A percentile compares a stretch with the other conserved stretches of the same genome.
These are phyloP conservation scores for Drosophila flavopinicola DNA, from an alignment of 2,888 invertebrate genomes.

Conservation along the genomic window DNA sequence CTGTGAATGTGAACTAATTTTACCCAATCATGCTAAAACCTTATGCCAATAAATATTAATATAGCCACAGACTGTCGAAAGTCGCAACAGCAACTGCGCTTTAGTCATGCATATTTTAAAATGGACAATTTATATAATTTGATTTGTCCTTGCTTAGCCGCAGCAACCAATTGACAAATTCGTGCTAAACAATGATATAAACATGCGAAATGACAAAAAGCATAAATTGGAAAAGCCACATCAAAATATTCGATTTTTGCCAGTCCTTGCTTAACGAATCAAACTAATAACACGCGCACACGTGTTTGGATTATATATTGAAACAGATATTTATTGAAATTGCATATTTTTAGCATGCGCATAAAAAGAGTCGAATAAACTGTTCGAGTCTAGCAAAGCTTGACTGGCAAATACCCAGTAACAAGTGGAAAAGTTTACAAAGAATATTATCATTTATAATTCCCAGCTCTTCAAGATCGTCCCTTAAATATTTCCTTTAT, in stretches of 20 bases:
- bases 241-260: conserved; percentile 6
- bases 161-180: conserved; percentile 9
- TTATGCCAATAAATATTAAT: not conserved
- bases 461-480: not conserved
- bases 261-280: conserved; percentile 12
- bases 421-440: too few species aligned
- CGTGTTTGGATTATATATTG: conserved; percentile 29
- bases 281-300: conserved; percentile 8
- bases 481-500: not conserved
- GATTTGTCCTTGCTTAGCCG: not conserved
- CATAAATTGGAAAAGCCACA: conserved; percentile 7
- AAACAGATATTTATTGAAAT: not conserved
- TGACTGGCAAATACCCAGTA: not conserved
- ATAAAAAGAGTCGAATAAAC: conserved; percentile 1
- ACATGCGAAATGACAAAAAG: conserved; percentile 13
- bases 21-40: conserved; percentile 12
- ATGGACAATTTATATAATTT: not conserved
- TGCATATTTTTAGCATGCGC: conserved; percentile 20
- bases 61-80: too few species aligned
- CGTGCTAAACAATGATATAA: conserved; percentile 50
- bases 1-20: conserved; percentile 21
- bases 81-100: not conserved
- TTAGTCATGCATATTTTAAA: too few species aligned
- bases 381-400: not conserved
- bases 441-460: too few species aligned